Base-by-base conservation (phyloP, 2,888 invertebrate genomes). In the Monochamus alternatus region DNA sequence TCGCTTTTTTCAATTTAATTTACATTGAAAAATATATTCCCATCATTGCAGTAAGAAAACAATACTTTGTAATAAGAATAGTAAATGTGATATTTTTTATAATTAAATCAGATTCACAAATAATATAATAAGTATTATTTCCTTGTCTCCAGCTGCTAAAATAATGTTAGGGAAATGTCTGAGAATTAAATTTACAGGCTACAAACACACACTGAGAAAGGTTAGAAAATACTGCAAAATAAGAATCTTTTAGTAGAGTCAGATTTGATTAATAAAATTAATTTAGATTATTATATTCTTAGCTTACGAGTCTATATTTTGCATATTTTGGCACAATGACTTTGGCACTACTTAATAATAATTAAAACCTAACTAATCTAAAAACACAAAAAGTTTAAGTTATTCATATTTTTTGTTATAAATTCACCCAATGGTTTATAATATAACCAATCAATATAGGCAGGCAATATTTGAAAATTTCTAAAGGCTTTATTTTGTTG, bases 211-310 rank as follows among this genome's bases (percentile, higher is more conserved):
- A 55, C 14, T 55, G 55, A 55, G 55, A 55, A n/a, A 55, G 22
- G 55, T n/a, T 55, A n/a, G 22, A n/a, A 55, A 55, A 55, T 55
- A 55, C 55, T 55, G 55, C 14, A 22, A 55, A 55, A 55, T 14
- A 55, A 55, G 55, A 55, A 55, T 55, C 55, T 55, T 22, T 7
- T 55, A 55, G 38, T 5, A 38, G 38, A 7, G 14, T 47, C 55
- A 55, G 4, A 55, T n/a, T 14, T 14, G 38, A n/a, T 14, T 14
- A 14, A n/a, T 22, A 3, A 47, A 55, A 5, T 14, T 14, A 55
- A 55, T 55, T 51, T 51, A 51, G 5, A 51, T 51, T 10, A 10
- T 51, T 47, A 47, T 47, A 47, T 47, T 38, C 47, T 47, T 47
- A 47, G 10, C 12, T 47, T 12, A 9, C 12, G 9, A 47, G 12